Conservation (phyloP, 2,888 invertebrate genomes). For the Epinotia brunnichana region DNA sequence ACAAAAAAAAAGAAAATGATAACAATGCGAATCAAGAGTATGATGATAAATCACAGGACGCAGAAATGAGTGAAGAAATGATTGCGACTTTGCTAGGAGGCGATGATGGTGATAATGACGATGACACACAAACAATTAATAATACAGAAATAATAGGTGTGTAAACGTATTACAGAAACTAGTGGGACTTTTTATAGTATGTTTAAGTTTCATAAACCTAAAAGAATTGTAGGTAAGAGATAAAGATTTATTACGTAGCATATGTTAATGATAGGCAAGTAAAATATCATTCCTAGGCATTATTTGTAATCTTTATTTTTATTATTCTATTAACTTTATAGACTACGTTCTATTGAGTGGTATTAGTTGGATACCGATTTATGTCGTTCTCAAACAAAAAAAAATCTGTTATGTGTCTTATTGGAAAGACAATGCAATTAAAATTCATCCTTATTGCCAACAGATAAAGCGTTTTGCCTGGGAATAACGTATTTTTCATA, state of each 20-base stretch:
- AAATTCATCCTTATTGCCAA: background rate
- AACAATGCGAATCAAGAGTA: slow-evolving; percentile 47
- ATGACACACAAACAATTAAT: slow-evolving; percentile 47
- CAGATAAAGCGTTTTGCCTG: background rate
- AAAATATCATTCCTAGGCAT: slow-evolving; percentile 40
- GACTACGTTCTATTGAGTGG: slow-evolving; percentile 6
- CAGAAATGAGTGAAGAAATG: slow-evolving; percentile 71
- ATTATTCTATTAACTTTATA: background rate
- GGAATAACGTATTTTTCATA: background rate
- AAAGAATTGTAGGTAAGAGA: slow-evolving; percentile 27
- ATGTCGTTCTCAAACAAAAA: background rate
- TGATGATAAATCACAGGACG: slow-evolving; percentile 58
- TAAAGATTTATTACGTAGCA: slow-evolving; percentile 34
- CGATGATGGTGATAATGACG: slow-evolving; percentile 54
- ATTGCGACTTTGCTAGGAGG: slow-evolving; percentile 69
- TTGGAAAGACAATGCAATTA: background rate
- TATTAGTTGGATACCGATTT: background rate
- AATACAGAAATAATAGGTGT: slow-evolving; percentile 45
- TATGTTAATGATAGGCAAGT: slow-evolving; percentile 26
- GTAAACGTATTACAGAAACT: slow-evolving; percentile 6
- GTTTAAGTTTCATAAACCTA: slow-evolving; percentile 28
- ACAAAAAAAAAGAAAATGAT: slow-evolving; percentile 9
- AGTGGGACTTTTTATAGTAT: slow-evolving; percentile 20
- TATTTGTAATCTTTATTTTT: slow-evolving; percentile 24
- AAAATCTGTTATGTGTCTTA: background rate